Base-by-base conservation (phyloP, 2,113 vertebrate species). In the Panurus biarmicus region DNA sequence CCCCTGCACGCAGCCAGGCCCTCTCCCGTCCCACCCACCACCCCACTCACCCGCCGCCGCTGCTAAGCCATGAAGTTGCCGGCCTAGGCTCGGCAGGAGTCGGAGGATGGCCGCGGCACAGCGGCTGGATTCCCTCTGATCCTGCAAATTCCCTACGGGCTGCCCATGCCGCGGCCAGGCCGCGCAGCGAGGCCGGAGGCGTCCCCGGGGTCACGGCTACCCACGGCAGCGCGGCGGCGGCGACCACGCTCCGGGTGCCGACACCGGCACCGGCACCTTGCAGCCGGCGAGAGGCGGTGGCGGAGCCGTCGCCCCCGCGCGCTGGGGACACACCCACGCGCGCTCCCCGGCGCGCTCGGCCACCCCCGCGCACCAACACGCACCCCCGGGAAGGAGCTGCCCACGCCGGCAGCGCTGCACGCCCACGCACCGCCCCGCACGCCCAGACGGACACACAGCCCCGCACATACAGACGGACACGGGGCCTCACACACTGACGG, bases 261-360 rank as follows among this genome's bases (percentile, higher is more conserved):
- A 19, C 44, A 53, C 92, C 64, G 14, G 69, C 42, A 51, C 89
- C 62, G 12, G 69, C 86, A 62, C 77, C 81, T 74, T 12, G 13
- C 72, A 47, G 77, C 31, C 5, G 54, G 33, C 9, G 45, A 61
- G 84, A 72, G 53, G 66, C 62, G 56, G 65, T 67, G 70, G 67
- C 20, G 47, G 82, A 90, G 78, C 90, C 51, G 42, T 40, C 73
- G 72, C 73, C 87, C 62, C 81, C 36, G 53, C 51, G 42, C 90
- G 35, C 54, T 42, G 7, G 73, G 57, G 89, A 87, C 92, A 92
- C 94, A 90, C 94, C 94, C 86, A 69, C 94, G 87, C 93, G 60
- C 83, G 57, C 48, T 83, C 90, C 72, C 73, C 70, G 44, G 62
- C 70, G 36, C 57, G 53, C 85, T 76, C 50, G 16, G 79, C 80